Evolutionary conservation across 2,113 vertebrate genomes (phyloP), one percentile per base, ranked within the genome.

Genomic region (Lates calcarifer): DNA sequence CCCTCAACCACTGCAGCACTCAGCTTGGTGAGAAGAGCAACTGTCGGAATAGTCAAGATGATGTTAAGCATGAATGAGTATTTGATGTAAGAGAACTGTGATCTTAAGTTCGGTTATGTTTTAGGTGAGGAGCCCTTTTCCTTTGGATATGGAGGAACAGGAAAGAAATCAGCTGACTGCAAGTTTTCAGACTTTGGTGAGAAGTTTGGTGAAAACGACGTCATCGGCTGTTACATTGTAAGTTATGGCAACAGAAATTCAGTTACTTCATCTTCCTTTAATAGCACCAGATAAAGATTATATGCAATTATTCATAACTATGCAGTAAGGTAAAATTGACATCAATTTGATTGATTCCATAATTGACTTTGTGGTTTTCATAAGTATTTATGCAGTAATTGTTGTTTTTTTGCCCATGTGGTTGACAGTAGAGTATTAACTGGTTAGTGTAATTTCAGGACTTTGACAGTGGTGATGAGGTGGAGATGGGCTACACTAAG

Each of bases 111-210:
- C 14, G 58, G 14, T 0, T 56, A 51, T 37, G 0, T 63, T 87
- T 47, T 39, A 98, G 97, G 97, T 0, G 97, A 98, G 90, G 97
- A 98, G 67, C 77, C 93, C 3, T 97, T 96, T 69, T 98, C 97
- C 14, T 98, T 94, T 11, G 97, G 97, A 26, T 98, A 96, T 2
- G 97, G 97, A 51, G 97, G 97, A 70, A 98, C 97, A 0, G 97
- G 95, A 33, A 97, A 97, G 84, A 98, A 97, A 81, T 97, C 97
- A 0, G 82, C 84, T 1, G 95, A 95, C 85, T 96, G 95, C 84
- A 96, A 96, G 29, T 98, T 98, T 80, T 94, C 96, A 26, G 96
- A 96, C 84, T 98, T 95, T 0, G 96, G 97, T 4, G 97, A 98
- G 87, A 93, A 92, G 66, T 98, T 98, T 86, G 91, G 95, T 0